Conservation (phyloP, 2,888 invertebrate species). For the Cryptocephalus moraei region DNA sequence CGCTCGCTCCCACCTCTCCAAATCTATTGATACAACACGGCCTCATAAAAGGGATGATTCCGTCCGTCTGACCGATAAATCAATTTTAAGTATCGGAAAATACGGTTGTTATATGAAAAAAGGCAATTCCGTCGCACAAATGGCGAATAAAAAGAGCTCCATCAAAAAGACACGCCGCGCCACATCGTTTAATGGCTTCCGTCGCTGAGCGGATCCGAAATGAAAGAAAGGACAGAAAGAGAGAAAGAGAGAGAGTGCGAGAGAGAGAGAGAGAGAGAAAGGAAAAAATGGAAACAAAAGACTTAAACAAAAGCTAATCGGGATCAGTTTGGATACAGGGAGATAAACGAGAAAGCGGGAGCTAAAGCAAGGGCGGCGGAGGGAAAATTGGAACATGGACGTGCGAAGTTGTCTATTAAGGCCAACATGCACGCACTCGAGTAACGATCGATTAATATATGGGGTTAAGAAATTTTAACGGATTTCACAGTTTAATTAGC, state of each 20-base stretch:
- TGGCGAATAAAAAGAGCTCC: conserved; percentile 14
- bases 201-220: conserved; percentile 6
- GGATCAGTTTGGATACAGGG: conserved; percentile 13
- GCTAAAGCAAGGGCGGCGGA: conserved; percentile 8
- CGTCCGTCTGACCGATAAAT: conserved; percentile 11
- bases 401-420: too few relatives aligned
- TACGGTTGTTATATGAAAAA: conserved; percentile 18
- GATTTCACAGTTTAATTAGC: too few relatives aligned
- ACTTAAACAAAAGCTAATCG: conserved; percentile 28
- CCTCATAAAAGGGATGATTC: conserved; percentile 11
- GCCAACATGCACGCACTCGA: too few relatives aligned
- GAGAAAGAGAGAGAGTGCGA: too few relatives aligned
- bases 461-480: too few relatives aligned
- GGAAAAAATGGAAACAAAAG: conserved; percentile 20
- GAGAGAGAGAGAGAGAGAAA: too few relatives aligned
- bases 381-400: background rate
- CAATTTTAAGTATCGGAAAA: conserved; percentile 18
- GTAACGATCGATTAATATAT: too few relatives aligned
- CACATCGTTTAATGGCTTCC: conserved; percentile 19
- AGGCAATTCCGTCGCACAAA: conserved; percentile 16
- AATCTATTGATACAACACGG: conserved; percentile 10
- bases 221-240: too few relatives aligned
- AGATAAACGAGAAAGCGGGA: conserved; percentile 1
- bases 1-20: background rate
- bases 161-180: conserved; percentile 18